Percentiles rank a stretch among this genome's conserved stretches.
These are phyloP conservation scores for Pseudomyrmex flavicornis DNA, from an alignment of 1,140 invertebrate species.

Conservation along the genomic window DNA sequence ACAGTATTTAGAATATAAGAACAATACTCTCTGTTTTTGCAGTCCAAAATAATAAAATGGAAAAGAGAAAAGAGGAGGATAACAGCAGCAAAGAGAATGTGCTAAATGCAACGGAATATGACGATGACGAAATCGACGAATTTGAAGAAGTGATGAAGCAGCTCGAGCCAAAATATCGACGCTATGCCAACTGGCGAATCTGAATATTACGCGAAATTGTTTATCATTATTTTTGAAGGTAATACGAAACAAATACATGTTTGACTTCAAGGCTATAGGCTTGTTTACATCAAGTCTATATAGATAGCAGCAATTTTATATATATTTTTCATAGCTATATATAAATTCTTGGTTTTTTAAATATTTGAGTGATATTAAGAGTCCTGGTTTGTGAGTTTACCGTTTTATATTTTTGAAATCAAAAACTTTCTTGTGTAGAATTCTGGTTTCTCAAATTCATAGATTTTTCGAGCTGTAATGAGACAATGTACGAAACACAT, in stretches of 20 bases:
- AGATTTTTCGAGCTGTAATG: constrained; percentile 19
- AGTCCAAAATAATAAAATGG: constrained; percentile 68
- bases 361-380: not conserved
- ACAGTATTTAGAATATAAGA: not conserved
- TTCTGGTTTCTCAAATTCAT: constrained; percentile 8
- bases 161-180: constrained; percentile 77
- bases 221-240: constrained; percentile 22
- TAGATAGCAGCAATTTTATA: constrained; percentile 35
- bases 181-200: constrained; percentile 77
- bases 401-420: not conserved
- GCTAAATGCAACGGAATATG: constrained; percentile 42
- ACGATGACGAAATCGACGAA: constrained; percentile 70
- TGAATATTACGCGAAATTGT: constrained; percentile 52
- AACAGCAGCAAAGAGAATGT: constrained; percentile 57
- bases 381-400: not conserved
- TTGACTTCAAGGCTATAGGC: constrained; percentile 14
- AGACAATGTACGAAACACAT: not conserved
- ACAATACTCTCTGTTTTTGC: constrained; percentile 55
- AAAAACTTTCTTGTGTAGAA: not conserved
- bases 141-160: constrained; percentile 71
- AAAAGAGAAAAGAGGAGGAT: constrained; percentile 51
- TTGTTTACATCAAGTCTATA: constrained; percentile 1
- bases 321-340: constrained; percentile 16
- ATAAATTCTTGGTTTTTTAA: not conserved
- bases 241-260: not conserved